Evolutionary conservation across 2,888 invertebrate species (phyloP).

Genomic region (Protophormia terraenovae): DNA sequence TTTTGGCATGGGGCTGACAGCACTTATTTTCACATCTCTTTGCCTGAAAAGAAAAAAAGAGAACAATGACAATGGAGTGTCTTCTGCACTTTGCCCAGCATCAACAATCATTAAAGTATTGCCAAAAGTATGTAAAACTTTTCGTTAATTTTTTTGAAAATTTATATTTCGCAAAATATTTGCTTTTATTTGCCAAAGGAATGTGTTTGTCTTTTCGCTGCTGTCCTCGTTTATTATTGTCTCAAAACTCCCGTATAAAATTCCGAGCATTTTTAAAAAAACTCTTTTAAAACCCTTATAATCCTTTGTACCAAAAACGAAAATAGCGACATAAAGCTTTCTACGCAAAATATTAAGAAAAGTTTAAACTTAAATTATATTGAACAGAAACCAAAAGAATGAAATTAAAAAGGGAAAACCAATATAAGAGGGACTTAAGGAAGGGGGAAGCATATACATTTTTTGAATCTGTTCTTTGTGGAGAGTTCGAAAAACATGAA

Average conservation of each 20-base stretch:
- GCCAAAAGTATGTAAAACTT: conserved; percentile 58
- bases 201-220: neutral
- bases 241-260: conserved; percentile 30
- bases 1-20: conserved; percentile 55
- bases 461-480: neutral
- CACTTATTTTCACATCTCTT: conserved; percentile 14
- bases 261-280: conserved; percentile 3
- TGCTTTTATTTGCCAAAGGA: conserved; percentile 30
- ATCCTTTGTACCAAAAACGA: conserved; percentile 48
- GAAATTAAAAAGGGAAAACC: conserved; percentile 19
- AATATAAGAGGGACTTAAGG: conserved; percentile 1
- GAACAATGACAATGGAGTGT: conserved; percentile 23
- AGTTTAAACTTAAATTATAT: conserved; percentile 29
- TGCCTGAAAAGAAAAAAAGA: neutral
- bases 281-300: conserved; percentile 55
- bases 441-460: conserved; percentile 7
- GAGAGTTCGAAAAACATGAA: conserved; percentile 75
- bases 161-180: conserved; percentile 38
- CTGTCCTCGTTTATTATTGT: conserved; percentile 41
- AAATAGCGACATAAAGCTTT: conserved; percentile 37
- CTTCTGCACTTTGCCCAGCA: neutral
- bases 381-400: conserved; percentile 40
- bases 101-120: conserved; percentile 30
- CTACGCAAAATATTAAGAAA: conserved; percentile 32
- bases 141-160: conserved; percentile 40